A percentile compares a stretch with the other conserved stretches of the same genome.
Conservation (phyloP, 2,797 vertebrate species). For the Mormyrops attenuatus region DNA sequence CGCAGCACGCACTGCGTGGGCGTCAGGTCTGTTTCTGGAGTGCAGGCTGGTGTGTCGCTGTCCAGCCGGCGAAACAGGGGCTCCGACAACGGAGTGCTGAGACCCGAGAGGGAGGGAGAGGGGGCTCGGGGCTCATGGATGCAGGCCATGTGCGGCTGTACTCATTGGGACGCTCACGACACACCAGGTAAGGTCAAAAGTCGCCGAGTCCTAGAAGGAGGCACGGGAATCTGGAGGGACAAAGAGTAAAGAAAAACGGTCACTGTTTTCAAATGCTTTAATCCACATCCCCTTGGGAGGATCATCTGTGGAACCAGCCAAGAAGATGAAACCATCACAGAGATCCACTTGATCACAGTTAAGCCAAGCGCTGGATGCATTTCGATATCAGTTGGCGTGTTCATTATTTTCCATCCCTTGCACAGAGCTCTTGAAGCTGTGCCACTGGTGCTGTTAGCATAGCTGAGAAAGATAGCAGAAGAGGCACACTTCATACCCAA, state of each 20-base stretch:
- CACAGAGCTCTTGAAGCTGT: background rate
- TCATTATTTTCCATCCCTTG: background rate
- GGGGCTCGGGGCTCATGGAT: slow-evolving; percentile 81
- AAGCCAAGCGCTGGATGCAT: background rate
- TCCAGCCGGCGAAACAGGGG: slow-evolving; percentile 74
- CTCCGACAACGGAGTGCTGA: slow-evolving; percentile 74
- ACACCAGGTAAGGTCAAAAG: slow-evolving; percentile 13
- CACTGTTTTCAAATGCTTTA: background rate
- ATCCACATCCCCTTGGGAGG: background rate
- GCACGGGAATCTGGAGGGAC: background rate
- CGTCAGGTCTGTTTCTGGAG: slow-evolving; percentile 85
- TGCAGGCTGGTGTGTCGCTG: slow-evolving; percentile 79
- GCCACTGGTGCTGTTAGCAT: background rate
- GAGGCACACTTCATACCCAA: background rate
- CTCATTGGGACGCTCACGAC: slow-evolving; percentile 41
- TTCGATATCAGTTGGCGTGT: background rate
- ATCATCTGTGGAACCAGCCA: background rate
- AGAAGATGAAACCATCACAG: slow-evolving; percentile 10
- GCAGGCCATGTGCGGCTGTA: slow-evolving; percentile 73
- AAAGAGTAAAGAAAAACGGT: background rate
- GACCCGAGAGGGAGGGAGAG: slow-evolving; percentile 82
- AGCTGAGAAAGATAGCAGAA: background rate
- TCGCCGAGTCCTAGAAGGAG: background rate
- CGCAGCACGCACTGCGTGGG: slow-evolving; percentile 88
- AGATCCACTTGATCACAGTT: slow-evolving; percentile 28